Conservation (phyloP, 2,888 invertebrate genomes). For the Callimorpha dominula region DNA sequence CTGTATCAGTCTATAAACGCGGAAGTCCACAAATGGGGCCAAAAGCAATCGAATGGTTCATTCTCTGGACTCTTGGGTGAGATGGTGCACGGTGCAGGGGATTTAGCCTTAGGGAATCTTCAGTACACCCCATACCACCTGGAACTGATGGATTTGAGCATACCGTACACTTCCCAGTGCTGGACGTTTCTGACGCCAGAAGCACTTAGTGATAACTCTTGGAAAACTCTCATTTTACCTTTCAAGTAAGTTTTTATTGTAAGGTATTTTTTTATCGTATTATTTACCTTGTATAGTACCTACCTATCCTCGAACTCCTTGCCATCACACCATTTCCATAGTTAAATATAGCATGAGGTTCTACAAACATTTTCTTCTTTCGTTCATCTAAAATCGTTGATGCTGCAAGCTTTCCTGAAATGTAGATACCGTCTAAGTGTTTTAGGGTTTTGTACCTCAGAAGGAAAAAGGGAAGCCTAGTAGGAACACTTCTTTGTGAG, state of each 20-base stretch:
- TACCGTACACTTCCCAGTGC: conserved; percentile 93
- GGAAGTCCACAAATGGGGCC: conserved; percentile 90
- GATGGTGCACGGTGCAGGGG: conserved; percentile 89
- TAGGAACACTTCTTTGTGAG: no score
- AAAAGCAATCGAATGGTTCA: conserved; percentile 87
- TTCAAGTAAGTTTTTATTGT: conserved; percentile 87
- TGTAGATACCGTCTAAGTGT: no score
- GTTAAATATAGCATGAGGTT: neutral
- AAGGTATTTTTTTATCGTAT: neutral
- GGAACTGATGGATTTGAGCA: conserved; percentile 90
- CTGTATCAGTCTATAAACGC: conserved; percentile 89
- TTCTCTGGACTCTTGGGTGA: conserved; percentile 92
- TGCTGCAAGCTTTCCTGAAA: no score
- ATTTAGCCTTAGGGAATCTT: conserved; percentile 92
- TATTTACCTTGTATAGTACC: neutral
- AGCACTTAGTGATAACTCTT: conserved; percentile 92
- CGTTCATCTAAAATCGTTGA: neutral
- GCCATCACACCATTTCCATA: neutral
- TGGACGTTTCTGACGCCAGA: conserved; percentile 95
- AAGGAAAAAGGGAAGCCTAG: no score
- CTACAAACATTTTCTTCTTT: neutral
- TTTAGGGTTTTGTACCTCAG: no score
- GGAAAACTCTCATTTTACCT: conserved; percentile 93
- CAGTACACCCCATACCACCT: conserved; percentile 91
- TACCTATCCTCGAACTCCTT: neutral